Percentiles rank a stretch among this genome's conserved stretches.
Evolutionary conservation across 2,113 vertebrate species (phyloP).

Genomic region (Poecile atricapillus): DNA sequence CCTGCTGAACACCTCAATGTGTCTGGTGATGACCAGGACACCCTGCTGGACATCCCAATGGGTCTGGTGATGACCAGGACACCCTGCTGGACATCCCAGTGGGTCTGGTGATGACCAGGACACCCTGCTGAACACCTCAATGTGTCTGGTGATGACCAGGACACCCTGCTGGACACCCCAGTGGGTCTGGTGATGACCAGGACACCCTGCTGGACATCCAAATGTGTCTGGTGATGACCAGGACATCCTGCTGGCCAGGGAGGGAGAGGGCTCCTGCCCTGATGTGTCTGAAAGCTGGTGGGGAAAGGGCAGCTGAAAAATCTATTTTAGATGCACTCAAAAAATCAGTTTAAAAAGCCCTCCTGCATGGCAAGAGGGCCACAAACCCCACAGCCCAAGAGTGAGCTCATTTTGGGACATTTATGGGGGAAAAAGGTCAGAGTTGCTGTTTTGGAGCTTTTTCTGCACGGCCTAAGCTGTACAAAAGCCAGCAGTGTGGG

Average conservation of each 20-base stretch:
- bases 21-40: too few relatives aligned
- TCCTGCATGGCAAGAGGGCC: neutral
- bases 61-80: too few relatives aligned
- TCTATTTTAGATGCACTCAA: neutral
- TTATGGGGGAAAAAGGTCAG: neutral
- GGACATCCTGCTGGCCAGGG: neutral
- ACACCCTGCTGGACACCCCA: too few relatives aligned
- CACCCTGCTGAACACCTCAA: too few relatives aligned
- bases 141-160: too few relatives aligned
- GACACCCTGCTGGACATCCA: too few relatives aligned
- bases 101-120: too few relatives aligned
- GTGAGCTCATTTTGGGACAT: neutral
- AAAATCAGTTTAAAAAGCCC: neutral
- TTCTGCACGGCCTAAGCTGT: neutral
- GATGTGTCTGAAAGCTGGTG: neutral
- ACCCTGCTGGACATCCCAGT: too few relatives aligned
- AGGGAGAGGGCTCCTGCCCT: neutral
- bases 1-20: too few relatives aligned
- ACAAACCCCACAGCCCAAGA: neutral
- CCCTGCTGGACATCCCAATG: too few relatives aligned
- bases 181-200: too few relatives aligned
- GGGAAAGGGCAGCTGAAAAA: neutral
- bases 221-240: rapidly evolving
- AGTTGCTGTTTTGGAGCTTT: neutral
- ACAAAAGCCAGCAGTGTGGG: neutral